Evolutionary conservation across 2,888 invertebrate genomes (phyloP).

Genomic region (Polyploca ridens): DNA sequence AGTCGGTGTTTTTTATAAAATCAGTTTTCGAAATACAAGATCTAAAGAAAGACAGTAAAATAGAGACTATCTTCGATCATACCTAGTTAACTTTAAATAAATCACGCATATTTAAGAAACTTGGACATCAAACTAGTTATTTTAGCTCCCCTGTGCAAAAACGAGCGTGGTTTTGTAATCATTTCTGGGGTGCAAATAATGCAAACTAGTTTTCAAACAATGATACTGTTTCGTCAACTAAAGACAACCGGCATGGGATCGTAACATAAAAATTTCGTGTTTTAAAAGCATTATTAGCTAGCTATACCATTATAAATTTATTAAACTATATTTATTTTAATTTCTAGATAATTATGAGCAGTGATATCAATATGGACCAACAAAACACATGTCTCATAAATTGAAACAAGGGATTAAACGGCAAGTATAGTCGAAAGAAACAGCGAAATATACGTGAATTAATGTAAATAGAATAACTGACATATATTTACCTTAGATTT

Average conservation of each 20-base stretch:
- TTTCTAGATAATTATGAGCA: not conserved
- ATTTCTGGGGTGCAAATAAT: not conserved
- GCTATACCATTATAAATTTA: not conserved
- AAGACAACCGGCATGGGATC: not conserved
- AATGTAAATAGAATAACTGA: not conserved
- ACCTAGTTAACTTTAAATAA: too few species aligned
- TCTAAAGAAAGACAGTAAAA: too few species aligned
- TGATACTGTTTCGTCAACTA: not conserved
- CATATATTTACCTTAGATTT: slow-evolving; percentile 59
- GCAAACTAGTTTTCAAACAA: not conserved
- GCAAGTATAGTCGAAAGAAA: not conserved
- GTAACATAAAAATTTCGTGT: not conserved
- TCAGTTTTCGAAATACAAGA: too few species aligned
- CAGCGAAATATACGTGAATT: too few species aligned
- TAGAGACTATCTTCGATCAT: too few species aligned
- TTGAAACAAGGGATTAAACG: not conserved
- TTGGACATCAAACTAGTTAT: not conserved
- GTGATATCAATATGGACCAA: not conserved
- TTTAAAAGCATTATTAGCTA: not conserved
- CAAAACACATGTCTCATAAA: not conserved
- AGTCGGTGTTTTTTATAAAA: too few species aligned
- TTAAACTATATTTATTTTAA: not conserved
- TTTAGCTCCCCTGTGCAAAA: not conserved
- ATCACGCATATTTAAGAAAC: not conserved
- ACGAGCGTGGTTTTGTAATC: not conserved